Evolutionary conservation across 2,888 invertebrate species (phyloP), one percentile per base, ranked within the genome.

Genomic region (Orthonevra nobilis): DNA sequence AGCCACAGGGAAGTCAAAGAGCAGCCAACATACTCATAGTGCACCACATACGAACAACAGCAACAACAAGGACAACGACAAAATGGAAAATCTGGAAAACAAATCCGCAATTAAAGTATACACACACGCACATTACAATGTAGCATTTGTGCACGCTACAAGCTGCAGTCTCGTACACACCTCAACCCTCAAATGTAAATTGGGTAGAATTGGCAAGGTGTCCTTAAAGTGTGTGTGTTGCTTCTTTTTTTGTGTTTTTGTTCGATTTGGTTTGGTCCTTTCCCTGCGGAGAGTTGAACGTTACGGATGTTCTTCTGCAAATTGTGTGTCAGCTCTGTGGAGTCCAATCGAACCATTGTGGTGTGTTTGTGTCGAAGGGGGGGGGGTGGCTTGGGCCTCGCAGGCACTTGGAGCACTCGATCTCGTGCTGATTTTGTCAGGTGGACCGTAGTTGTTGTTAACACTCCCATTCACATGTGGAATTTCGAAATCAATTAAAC

Each of bases 401-500:
- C 72, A 56, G 64, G 64, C 50, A 56, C 48, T 42, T 50, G 3
- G 32, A n/a, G n/a, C n/a, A n/a, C n/a, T n/a, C n/a, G n/a, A n/a
- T n/a, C n/a, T n/a, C 9, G 44, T 63, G 40, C 44, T 64, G 42
- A 58, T 77, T 68, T 73, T 79, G 66, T 79, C 66, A 64, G 56
- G 72, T 68, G 72, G 73, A 79, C 72, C 66, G 60, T 73, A 66
- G 79, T 63, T 69, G 74, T 74, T 74, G 81, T 74, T 81, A 72
- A 68, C 74, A 74, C 73, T 69, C 30, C 61, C 74, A 74, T 72
- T 68, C 68, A 56, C 73, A 58, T 69, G 81, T 61, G 68, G 69
- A 74, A 73, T 73, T 81, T 81, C 81, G 74, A 68, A 74, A 81
- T 81, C 81, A 81, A 81, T 81, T 81, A 81, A 74, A 74, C 68